A percentile compares a stretch with the other conserved stretches of the same genome.
These are phyloP conservation scores for Scolopax mira DNA, from an alignment of 2,113 vertebrate genomes.

Conservation along the genomic window DNA sequence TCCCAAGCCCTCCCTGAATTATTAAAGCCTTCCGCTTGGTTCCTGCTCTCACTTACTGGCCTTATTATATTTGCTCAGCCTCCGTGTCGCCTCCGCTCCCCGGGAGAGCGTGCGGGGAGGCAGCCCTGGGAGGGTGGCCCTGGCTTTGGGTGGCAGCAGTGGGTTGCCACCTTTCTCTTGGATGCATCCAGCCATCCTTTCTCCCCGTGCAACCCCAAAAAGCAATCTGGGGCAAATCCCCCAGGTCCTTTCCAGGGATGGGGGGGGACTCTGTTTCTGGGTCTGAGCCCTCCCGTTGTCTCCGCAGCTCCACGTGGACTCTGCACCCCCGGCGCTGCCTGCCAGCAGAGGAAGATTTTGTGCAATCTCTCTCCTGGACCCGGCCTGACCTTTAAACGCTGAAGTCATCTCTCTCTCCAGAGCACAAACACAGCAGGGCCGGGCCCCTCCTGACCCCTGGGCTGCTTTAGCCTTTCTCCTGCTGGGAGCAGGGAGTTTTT, in stretches of 20 bases:
- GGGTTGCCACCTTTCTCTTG: background rate
- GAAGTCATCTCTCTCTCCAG: constrained; percentile 38
- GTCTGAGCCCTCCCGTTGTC: background rate
- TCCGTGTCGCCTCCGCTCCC: background rate
- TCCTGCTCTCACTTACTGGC: background rate
- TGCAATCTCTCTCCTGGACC: background rate
- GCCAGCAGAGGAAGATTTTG: background rate
- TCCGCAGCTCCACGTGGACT: background rate
- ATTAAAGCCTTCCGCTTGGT: constrained; percentile 6
- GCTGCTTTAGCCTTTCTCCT: background rate
- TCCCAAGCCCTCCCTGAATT: background rate
- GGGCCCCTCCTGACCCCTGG: background rate
- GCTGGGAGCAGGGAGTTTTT: background rate
- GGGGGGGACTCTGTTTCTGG: background rate
- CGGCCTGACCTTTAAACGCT: constrained; percentile 45
- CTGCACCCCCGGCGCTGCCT: background rate
- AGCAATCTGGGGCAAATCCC: background rate
- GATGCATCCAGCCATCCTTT: background rate
- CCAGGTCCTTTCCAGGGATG: background rate
- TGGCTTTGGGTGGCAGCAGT: too few species aligned
- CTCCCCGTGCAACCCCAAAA: background rate
- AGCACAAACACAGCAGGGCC: background rate
- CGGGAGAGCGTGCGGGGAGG: fast-evolving
- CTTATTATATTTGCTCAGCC: constrained; percentile 30
- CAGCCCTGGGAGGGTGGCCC: fast-evolving